These are phyloP conservation scores for Trematomus bernacchii DNA, from an alignment of 2,797 vertebrate species.

Conservation along the genomic window DNA sequence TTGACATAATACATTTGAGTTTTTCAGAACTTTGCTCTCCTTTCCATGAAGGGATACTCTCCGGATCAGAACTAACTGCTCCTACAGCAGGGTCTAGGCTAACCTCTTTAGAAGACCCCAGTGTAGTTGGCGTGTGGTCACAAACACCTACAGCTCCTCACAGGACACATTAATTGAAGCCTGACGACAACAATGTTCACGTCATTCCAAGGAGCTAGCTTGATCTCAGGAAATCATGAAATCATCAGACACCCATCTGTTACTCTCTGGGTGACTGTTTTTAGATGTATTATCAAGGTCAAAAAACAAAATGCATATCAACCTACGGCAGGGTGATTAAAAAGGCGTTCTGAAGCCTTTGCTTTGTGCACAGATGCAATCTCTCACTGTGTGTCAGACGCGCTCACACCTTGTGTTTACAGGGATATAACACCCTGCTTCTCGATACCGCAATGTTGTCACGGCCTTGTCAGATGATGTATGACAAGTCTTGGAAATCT, in stretches of 20 bases:
- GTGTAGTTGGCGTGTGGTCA: too few species aligned
- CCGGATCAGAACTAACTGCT: too few species aligned
- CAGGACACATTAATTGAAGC: too few species aligned
- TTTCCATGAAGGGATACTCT: too few species aligned
- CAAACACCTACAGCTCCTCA: too few species aligned
- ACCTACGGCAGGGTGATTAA: slow-evolving; percentile 17
- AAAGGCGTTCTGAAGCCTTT: neutral
- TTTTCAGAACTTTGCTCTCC: too few species aligned
- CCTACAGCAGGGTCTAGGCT: too few species aligned
- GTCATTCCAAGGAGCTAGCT: too few species aligned
- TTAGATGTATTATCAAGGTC: slow-evolving; percentile 1
- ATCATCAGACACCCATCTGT: neutral
- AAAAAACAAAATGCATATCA: slow-evolving; percentile 13
- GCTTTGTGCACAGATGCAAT: neutral
- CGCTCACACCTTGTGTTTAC: slow-evolving; percentile 44
- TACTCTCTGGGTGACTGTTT: neutral
- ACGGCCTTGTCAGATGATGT: slow-evolving; percentile 73
- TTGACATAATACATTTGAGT: too few species aligned
- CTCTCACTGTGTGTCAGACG: slow-evolving; percentile 13
- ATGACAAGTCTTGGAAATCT: slow-evolving; percentile 79
- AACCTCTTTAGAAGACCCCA: too few species aligned
- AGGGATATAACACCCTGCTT: slow-evolving; percentile 47
- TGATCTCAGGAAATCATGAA: neutral
- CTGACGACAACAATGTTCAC: too few species aligned
- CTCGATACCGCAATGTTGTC: slow-evolving; percentile 48